Base-by-base conservation (phyloP, 2,113 vertebrate species). In the Ia io region DNA sequence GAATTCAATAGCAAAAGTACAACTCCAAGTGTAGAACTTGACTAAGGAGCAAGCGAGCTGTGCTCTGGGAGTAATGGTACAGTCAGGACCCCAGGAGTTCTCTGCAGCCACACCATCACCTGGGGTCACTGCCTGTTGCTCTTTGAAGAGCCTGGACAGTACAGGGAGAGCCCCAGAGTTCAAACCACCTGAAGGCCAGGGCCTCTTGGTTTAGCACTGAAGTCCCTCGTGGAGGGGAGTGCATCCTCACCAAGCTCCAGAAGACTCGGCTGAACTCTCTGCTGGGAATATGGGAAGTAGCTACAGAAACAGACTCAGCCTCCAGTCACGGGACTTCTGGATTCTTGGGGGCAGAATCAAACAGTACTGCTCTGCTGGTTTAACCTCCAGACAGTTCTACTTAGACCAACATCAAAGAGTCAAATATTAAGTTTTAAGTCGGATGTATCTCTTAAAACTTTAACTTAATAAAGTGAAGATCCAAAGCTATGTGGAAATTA, bases 391-490 rank as follows among this genome's bases (percentile, higher is more conserved):
- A 61, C 25, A 82, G 37, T 16, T 70, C 13, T 23, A 77, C n/a
- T 22, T 70, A 13, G 49, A 90, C 5, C 8, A 42, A 61, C 1
- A 51, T 13, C 49, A 47, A 83, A 77, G 35, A 44, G 5, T 37
- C 3, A 88, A 59, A 23, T 30, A n/a, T n/a, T 71, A 69, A 11
- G 0, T 4, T 56, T 73, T 20, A 23, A 59, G 84, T 25, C 0
- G 4, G n/a, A 37, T 14, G 61, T 88, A 22, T 37, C n/a, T 95
- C 63, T 87, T 88, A 73, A 67, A 65, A 85, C 42, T 61, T 84
- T 5, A 86, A 84, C 6, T 20, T 9, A 16, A 42, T 10, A 59
- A 28, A 9, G 18, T 8, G 17, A 49, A 5, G 8, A 49, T 47
- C 14, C 1, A 91, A 84, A 93, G 47, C 6, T 56, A 74, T 13